phyloP scores from a whole-genome alignment of 2,113 vertebrate genomes.

The Macaca nemestrina region DNA sequence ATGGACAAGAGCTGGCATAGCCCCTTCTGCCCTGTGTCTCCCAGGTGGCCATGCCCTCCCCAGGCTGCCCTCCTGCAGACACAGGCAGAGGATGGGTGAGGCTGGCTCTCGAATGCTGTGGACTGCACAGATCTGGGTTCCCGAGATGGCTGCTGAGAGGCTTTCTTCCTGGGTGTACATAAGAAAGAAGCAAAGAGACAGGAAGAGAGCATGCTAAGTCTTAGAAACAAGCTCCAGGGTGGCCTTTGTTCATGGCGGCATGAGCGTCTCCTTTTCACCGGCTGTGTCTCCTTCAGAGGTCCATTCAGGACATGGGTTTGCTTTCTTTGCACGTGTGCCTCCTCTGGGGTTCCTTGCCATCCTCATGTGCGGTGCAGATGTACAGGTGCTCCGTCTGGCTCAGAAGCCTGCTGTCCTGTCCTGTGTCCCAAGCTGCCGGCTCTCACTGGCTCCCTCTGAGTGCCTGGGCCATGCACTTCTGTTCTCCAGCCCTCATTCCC shows the following conservation, averaged over 20 bases:
- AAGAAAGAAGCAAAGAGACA: neutral
- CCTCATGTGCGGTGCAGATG: neutral
- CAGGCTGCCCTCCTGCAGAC: neutral
- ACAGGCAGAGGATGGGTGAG: too few species aligned
- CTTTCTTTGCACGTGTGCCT: neutral
- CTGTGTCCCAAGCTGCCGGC: neutral
- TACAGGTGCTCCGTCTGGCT: neutral
- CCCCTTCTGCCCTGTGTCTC: neutral
- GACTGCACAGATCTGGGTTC: neutral
- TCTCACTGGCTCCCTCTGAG: neutral
- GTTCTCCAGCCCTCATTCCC: neutral
- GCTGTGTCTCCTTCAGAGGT: neutral
- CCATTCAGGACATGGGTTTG: neutral
- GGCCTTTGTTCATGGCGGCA: fast-evolving
- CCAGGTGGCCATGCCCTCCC: neutral
- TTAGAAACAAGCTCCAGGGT: too few species aligned
- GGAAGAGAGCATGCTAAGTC: fast-evolving
- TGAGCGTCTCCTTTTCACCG: neutral
- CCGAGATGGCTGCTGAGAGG: neutral
- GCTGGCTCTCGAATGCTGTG: neutral
- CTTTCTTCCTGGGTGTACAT: neutral
- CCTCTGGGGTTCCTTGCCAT: neutral
- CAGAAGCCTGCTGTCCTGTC: neutral
- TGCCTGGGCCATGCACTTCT: neutral
- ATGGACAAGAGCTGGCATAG: neutral